Evolutionary conservation across 23 tunicate species (phyloP).

Genomic region (Trididemnum nubilum): DNA sequence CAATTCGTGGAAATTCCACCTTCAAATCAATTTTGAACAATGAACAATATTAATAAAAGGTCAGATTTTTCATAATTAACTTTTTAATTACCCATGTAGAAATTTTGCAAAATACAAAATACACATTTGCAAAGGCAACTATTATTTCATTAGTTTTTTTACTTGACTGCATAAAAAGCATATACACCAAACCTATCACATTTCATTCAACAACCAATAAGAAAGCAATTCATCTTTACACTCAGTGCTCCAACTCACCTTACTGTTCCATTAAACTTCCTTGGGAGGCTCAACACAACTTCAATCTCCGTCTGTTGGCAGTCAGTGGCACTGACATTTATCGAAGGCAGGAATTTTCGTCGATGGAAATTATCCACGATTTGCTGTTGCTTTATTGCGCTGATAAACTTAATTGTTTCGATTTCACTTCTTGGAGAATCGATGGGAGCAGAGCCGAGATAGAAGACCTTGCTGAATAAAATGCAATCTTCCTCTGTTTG

Average conservation of each 20-base stretch:
- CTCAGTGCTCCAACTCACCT: constrained; percentile 45
- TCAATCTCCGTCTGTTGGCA: constrained; percentile 48
- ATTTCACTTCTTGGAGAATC: constrained; percentile 67
- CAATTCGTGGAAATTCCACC: too few relatives aligned
- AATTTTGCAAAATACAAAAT: too few relatives aligned
- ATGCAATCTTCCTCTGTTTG: constrained; percentile 72
- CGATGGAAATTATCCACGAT: background rate
- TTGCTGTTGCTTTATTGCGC: constrained; percentile 54
- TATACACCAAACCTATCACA: too few relatives aligned
- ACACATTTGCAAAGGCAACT: too few relatives aligned
- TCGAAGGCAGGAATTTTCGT: background rate
- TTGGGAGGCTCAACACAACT: constrained; percentile 74
- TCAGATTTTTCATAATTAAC: too few relatives aligned
- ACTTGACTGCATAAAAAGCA: too few relatives aligned
- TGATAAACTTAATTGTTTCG: constrained; percentile 54
- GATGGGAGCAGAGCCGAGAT: constrained; percentile 80
- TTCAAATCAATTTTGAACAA: too few relatives aligned
- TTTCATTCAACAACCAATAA: too few relatives aligned
- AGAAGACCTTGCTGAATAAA: constrained; percentile 67
- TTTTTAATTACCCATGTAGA: too few relatives aligned
- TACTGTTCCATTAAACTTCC: constrained; percentile 71
- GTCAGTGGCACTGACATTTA: background rate
- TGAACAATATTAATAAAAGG: too few relatives aligned
- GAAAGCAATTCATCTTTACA: too few relatives aligned
- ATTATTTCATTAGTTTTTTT: too few relatives aligned